Base-by-base conservation (phyloP, 2,797 vertebrate genomes). In the Eulemur mongoz region DNA sequence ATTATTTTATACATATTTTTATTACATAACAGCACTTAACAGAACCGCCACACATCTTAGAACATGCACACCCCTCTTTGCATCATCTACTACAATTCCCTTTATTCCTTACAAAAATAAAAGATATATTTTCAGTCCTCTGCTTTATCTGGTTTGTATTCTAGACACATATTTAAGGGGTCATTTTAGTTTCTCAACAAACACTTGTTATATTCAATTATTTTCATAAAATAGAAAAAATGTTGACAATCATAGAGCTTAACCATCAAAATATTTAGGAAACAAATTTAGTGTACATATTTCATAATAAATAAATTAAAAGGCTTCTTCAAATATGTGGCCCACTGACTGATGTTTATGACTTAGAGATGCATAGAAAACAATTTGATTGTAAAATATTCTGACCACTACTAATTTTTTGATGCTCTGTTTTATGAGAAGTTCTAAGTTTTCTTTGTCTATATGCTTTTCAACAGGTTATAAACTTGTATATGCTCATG, bases 391-490 rank as follows among this genome's bases (percentile, higher is more conserved):
- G 83, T 91, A 97, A 98, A 69, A 97, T 97, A 97, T 96, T 96
- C 97, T 95, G 94, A 63, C 50, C 83, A 84, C 9, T 70, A 96
- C 25, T 85, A 96, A 97, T 97, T 97, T 93, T 96, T 98, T 96
- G 83, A 94, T 96, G 95, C n/a, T 96, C 96, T 96, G 91, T 93
- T 95, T 96, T 23, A 80, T 96, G 94, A 85, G 97, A 98, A 98
- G 93, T 86, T 96, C 96, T 97, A 83, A 69, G 91, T 97, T 96
- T 96, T 97, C 97, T 97, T 98, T 98, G 95, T 97, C 96, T 97
- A 73, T 45, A 35, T 10, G 54, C 48, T 97, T 98, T 98, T 96
- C 97, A 98, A 98, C 97, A 98, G 97, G 97, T 98, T 97, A 94
- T 80, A 91, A 11, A 67, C 70, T 98, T 95, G 85, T 22, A 85